Evolutionary conservation across 2,888 invertebrate genomes (phyloP), one percentile per base, ranked within the genome.

Genomic region (Erebia palarica): DNA sequence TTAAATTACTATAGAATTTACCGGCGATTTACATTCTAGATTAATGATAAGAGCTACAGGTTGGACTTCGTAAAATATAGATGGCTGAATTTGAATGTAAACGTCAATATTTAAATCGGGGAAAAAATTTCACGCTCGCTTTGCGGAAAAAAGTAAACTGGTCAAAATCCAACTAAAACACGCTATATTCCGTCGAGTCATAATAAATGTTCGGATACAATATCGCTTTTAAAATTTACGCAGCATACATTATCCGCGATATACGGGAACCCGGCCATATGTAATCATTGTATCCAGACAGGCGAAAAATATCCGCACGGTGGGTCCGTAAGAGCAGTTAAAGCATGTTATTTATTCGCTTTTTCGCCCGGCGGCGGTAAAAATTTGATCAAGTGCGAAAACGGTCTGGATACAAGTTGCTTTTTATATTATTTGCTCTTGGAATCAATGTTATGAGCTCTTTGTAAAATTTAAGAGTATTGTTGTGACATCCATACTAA

Each of bases 261-360:
- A 66, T 68, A 67, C 68, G 61, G 58, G 70, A 72, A 72, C 66
- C 68, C 59, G 72, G 63, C 72, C 75, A 71, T 75, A 73, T 68
- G 73, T 76, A 75, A 74, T 73, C 74, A 69, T 74, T 75, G 74
- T 73, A 70, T 49, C 55, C 76, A 72, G 70, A 73, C 75, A 76
- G 67, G 71, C 70, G 73, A 73, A 70, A 73, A 71, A 73, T 72
- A 71, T 60, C 65, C 70, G 61, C 64, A 65, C 70, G 61, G 72
- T 58, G 64, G 65, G 53, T 67, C 16, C 59, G 67, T 68, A 61
- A 47, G 67, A 65, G 68, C 69, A 71, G 69, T 73, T 71, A 73
- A 69, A 27, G 21, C 58, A 61, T 60, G 70, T 73, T 71, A 76
- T 76, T 75, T 76, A 73, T 75, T 67, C 72, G 65, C 67, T 74